Base-by-base conservation (phyloP, 2,113 vertebrate genomes). In the Larimichthys crocea region DNA sequence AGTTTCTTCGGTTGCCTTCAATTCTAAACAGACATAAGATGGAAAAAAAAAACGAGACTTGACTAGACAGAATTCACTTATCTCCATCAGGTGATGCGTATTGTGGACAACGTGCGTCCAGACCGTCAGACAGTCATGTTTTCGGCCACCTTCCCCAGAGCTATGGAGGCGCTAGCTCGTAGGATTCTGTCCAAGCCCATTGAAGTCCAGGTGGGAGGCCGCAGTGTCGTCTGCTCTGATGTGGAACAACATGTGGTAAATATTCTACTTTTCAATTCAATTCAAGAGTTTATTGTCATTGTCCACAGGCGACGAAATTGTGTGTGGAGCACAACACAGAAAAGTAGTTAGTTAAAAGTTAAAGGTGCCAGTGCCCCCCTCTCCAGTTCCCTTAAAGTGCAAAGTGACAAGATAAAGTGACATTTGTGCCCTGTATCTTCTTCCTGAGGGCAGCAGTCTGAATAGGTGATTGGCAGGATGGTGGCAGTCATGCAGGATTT, bases 111-210 rank as follows among this genome's bases (percentile, higher is more conserved):
- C 68, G 94, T 99, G 46, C 94, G 98, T 70, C 98, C 98, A 17
- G 98, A 99, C 86, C 96, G 98, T 10, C 98, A 99, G 95, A 99
- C 98, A 1, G 98, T 99, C 86, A 99, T 99, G 98, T 99, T 99
- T 93, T 99, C 98, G 2, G 98, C 98, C 74, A 99, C 98, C 50
- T 99, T 99, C 42, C 98, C 98, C 76, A 95, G 98, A 94, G 97
- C 98, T 56, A 99, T 99, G 98, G 98, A 99, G 91, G 98, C 98
- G 0, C 91, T 99, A 91, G 98, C 98, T 76, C 96, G 98, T 9
- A 95, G 98, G 85, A 99, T 99, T 89, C 93, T 99, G 7, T 93
- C 92, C 46, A 99, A 99, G 84, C 98, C 98, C 5, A 93, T 99
- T 14, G 98, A 99, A 93, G 97, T 99, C 76, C 98, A 97, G 92